Evolutionary conservation across 1,140 invertebrate species (phyloP).

Genomic region (Bactericera cockerelli): DNA sequence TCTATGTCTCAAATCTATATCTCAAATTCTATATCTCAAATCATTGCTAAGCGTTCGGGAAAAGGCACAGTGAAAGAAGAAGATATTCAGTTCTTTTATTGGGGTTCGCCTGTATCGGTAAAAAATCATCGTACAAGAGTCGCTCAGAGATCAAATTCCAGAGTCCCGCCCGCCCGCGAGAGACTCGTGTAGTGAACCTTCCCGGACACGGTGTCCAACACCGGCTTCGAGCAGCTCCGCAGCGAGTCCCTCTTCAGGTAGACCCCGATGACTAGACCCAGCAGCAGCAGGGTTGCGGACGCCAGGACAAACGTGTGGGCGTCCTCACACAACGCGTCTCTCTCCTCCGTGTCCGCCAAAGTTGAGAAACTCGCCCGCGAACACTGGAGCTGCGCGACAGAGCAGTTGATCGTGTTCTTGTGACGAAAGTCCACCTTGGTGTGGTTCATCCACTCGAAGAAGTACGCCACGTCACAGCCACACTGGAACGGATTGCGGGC

Average conservation of each 20-base stretch:
- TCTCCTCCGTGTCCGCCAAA: conserved; percentile 6
- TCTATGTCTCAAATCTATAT: too few relatives aligned
- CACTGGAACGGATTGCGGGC: conserved; percentile 50
- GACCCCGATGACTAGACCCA: conserved; percentile 29
- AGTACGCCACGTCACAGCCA: conserved; percentile 41
- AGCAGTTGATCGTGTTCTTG: conserved; percentile 37
- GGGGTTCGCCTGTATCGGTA: too few relatives aligned
- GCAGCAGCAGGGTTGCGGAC: conserved; percentile 28
- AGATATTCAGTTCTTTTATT: too few relatives aligned
- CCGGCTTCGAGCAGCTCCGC: conserved; percentile 39
- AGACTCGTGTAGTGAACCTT: conserved; percentile 50
- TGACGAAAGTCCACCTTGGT: conserved; percentile 45
- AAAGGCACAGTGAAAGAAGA: too few relatives aligned
- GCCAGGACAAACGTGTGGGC: conserved; percentile 24
- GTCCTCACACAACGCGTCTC: conserved; percentile 9
- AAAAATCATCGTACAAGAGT: too few relatives aligned
- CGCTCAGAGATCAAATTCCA: conserved; percentile 8
- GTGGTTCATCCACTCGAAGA: conserved; percentile 44
- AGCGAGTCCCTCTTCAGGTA: conserved; percentile 43
- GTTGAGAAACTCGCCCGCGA: not conserved
- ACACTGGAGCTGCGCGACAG: conserved; percentile 23
- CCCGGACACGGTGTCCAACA: conserved; percentile 45
- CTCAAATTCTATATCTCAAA: too few relatives aligned
- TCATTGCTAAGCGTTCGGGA: too few relatives aligned
- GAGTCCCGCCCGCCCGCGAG: not conserved